Base-by-base conservation (phyloP, 2,113 vertebrate species). In the Chitala chitala region DNA sequence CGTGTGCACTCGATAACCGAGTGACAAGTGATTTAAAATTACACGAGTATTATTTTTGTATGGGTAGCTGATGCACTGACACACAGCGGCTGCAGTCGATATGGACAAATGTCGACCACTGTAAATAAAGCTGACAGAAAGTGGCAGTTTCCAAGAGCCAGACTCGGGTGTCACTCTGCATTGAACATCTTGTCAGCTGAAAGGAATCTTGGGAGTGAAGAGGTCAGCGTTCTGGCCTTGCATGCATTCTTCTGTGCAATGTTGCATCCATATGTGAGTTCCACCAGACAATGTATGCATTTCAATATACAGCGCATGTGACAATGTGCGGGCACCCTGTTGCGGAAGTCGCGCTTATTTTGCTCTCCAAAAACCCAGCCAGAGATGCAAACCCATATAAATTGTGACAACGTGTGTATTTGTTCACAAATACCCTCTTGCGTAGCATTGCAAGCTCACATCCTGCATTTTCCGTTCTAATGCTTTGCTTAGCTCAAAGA, bases 381-480 rank as follows among this genome's bases (percentile, higher is more conserved):
- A n/a, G n/a, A n/a, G n/a, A n/a, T n/a, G n/a, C n/a, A n/a, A n/a
- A n/a, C n/a, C n/a, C n/a, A n/a, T n/a, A n/a, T n/a, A n/a, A n/a
- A n/a, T n/a, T n/a, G n/a, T n/a, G n/a, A n/a, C n/a, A n/a, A n/a
- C n/a, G n/a, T n/a, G n/a, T n/a, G n/a, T n/a, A n/a, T n/a, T n/a
- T n/a, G n/a, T n/a, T n/a, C n/a, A n/a, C n/a, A n/a, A n/a, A n/a
- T n/a, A n/a, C n/a, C n/a, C n/a, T n/a, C n/a, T n/a, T n/a, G n/a
- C n/a, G n/a, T n/a, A n/a, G n/a, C n/a, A n/a, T n/a, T n/a, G n/a
- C n/a, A n/a, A n/a, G n/a, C 81, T 86, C 84, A 87, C 86, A 83
- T 78, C 83, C 82, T 79, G 78, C 82, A 86, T 89, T 87, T 87
- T 82, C 85, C 84, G 93, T 93, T 94, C 94, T 92, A 93, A 93